A percentile compares a stretch with the other conserved stretches of the same genome.
Evolutionary conservation across 2,113 vertebrate genomes (phyloP).

Genomic region (Podarcis raffonei): DNA sequence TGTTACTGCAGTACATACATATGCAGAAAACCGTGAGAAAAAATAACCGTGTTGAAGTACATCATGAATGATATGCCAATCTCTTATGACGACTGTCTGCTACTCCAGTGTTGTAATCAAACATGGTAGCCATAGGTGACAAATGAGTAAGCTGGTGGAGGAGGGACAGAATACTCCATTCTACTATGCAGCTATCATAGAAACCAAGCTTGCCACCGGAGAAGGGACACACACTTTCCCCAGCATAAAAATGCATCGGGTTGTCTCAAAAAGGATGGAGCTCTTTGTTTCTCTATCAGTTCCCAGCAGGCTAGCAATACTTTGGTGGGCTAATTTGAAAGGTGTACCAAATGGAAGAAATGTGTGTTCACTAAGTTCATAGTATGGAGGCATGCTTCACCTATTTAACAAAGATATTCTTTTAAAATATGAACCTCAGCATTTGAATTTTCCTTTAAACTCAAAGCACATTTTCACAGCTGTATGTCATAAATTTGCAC

Average conservation of each 20-base stretch:
- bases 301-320: background rate
- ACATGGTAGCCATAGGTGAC: too few species aligned
- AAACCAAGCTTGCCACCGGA: too few species aligned
- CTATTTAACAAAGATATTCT: background rate
- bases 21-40: background rate
- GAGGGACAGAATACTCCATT: too few species aligned
- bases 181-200: too few species aligned
- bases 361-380: background rate
- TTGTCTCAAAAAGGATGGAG: too few species aligned
- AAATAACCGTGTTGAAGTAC: background rate
- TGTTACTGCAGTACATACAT: background rate
- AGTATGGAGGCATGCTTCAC: background rate
- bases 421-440: background rate
- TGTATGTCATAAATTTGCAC: background rate
- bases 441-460: background rate
- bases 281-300: background rate
- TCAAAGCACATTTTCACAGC: background rate
- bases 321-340: background rate
- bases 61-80: background rate
- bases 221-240: too few species aligned
- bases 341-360: background rate
- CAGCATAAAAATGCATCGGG: too few species aligned
- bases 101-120: too few species aligned
- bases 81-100: rapidly evolving
- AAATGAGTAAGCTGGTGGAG: too few species aligned